These are phyloP conservation scores for Spondyliosoma cantharus DNA, from an alignment of 2,797 vertebrate genomes.

Conservation along the genomic window DNA sequence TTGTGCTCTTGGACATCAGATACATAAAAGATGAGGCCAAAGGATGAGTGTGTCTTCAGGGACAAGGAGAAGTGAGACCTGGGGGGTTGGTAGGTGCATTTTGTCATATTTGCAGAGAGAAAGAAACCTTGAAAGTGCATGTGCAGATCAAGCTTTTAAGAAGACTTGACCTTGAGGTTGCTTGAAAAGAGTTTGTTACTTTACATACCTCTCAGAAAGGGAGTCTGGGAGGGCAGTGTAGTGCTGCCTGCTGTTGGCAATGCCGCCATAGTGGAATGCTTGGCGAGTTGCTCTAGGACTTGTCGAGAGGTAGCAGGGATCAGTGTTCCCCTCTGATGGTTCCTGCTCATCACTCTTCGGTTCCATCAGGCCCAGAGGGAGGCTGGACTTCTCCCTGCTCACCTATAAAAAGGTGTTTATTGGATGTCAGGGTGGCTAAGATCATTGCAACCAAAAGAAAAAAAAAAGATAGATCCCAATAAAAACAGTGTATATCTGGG, in stretches of 20 bases:
- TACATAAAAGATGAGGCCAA: conserved; percentile 92
- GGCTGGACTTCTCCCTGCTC: conserved; percentile 84
- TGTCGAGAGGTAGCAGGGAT: conserved; percentile 85
- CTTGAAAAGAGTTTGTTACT: background rate
- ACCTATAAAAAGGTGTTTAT: conserved; percentile 76
- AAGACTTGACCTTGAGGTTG: conserved; percentile 13
- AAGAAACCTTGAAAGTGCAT: conserved; percentile 4
- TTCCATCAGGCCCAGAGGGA: conserved; percentile 76
- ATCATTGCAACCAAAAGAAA: background rate
- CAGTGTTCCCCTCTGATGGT: conserved; percentile 59
- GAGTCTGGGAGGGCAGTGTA: conserved; percentile 86
- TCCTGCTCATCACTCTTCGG: conserved; percentile 79
- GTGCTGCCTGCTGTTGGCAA: conserved; percentile 92
- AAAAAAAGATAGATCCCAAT: background rate
- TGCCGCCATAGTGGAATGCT: conserved; percentile 89
- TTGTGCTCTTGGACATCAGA: conserved; percentile 88
- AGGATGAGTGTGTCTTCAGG: conserved; percentile 90
- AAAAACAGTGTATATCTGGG: background rate
- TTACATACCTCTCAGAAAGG: conserved; percentile 87
- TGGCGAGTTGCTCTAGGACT: conserved; percentile 83
- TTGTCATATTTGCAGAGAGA: conserved; percentile 26
- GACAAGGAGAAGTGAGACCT: conserved; percentile 93
- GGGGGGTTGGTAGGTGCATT: conserved; percentile 30
- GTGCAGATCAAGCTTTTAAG: conserved; percentile 7
- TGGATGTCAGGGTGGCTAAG: background rate